A percentile compares a stretch with the other conserved stretches of the same genome.
Evolutionary conservation across 2,888 invertebrate species (phyloP).

Genomic region (Euzophera pinguis): DNA sequence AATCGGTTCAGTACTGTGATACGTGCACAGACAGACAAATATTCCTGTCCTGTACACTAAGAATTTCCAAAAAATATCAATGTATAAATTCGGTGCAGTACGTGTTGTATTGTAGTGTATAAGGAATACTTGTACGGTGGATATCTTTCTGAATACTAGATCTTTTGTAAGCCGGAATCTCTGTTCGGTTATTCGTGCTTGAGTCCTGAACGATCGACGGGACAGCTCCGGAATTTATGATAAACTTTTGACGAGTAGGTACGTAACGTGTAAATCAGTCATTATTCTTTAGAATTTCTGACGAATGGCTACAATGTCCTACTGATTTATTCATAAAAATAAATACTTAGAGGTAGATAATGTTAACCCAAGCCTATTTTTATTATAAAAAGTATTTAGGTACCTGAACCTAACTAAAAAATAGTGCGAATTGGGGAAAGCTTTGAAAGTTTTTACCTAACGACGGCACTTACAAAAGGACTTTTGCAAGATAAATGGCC

Average conservation of each 20-base stretch:
- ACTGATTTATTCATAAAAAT: too few species aligned
- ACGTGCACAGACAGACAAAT: too few species aligned
- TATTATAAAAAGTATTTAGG: too few species aligned
- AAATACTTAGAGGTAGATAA: too few species aligned
- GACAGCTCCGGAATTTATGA: conserved; percentile 12
- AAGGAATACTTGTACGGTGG: background rate
- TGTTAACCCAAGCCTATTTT: too few species aligned
- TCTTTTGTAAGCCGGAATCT: conserved; percentile 23
- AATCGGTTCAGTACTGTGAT: too few species aligned
- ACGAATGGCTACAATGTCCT: background rate
- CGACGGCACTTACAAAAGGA: conserved; percentile 15
- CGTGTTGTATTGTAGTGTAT: too few species aligned
- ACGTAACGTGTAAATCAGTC: background rate
- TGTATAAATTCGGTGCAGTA: too few species aligned
- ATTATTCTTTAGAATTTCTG: background rate
- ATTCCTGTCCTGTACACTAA: too few species aligned
- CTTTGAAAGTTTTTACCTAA: conserved; percentile 2
- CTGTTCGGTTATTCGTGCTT: conserved; percentile 25
- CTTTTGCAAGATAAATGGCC: conserved; percentile 29
- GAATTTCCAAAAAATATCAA: too few species aligned
- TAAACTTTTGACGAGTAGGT: conserved; percentile 8
- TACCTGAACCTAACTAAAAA: background rate
- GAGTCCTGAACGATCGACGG: conserved; percentile 24
- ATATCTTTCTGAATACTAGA: background rate
- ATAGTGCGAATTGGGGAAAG: conserved; percentile 7